Evolutionary conservation across 2,113 vertebrate genomes (phyloP), one percentile per base, ranked within the genome.

Genomic region (Muscicapa adusta): DNA sequence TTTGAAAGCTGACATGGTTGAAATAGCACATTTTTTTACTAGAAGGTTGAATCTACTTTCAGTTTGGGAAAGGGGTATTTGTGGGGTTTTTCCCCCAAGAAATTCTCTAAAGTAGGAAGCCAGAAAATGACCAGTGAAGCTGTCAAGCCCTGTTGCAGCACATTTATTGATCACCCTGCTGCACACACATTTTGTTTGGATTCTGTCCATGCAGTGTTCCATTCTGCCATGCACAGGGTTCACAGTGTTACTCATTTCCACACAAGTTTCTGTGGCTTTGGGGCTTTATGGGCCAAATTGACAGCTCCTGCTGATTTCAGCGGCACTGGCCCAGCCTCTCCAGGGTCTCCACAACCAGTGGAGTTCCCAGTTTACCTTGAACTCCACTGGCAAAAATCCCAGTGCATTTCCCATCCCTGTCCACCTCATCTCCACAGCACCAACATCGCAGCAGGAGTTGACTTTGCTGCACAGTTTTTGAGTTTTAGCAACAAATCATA

Each of bases 81-180:
- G 6, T 24, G 0, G 4, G 3, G 1, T 1, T 19, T 53, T 34
- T 62, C 18, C 4, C 4, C 2, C 0, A 1, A 9, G 6, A 72
- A 14, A 3, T 8, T 78, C 8, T 70, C 33, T 33, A 3, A 4
- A 65, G 14, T 3, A 90, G 42, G 54, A 89, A 75, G 8, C 29
- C 38, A 76, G 40, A 53, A 82, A 83, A 73, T 6, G 6, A 36
- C 33, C 53, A 75, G 28, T 14, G 11, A 63, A 68, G 50, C 10
- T 73, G 40, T 34, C 66, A 65, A 63, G 54, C 14, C 58, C 40
- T 15, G 4, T 23, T 68, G 31, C 53, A 83, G 65, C 47, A 61
- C 18, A 8, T 57, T 67, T 61, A 85, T 90, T 22, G 53, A 68
- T 73, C 63, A 53, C 18, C 25, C 45, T 29, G 40, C 50, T 70